These are phyloP conservation scores for Phaenicophaeus curvirostris DNA, from an alignment of 2,797 vertebrate genomes.

Conservation along the genomic window DNA sequence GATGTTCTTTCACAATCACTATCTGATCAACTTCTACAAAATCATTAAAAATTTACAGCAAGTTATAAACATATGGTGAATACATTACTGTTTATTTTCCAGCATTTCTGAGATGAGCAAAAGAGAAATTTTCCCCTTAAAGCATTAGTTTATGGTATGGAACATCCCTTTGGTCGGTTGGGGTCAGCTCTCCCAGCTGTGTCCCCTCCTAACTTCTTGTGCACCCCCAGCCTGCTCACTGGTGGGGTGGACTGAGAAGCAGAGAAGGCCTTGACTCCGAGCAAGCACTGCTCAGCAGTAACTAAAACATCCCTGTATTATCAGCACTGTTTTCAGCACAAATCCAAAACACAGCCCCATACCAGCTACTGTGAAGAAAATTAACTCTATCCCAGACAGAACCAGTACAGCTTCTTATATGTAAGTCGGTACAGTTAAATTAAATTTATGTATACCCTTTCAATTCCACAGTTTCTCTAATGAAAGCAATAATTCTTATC, in stretches of 20 bases:
- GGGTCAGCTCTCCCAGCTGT: background rate
- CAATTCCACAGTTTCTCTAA: background rate
- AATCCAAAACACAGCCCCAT: background rate
- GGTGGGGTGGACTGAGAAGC: no score
- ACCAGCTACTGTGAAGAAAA: background rate
- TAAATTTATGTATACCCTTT: background rate
- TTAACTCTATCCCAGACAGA: background rate
- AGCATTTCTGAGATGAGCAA: background rate
- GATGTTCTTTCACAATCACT: background rate
- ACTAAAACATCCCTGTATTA: background rate
- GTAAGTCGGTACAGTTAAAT: background rate
- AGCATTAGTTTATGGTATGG: background rate
- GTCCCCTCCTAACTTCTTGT: background rate
- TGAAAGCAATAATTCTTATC: background rate
- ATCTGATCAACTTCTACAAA: background rate
- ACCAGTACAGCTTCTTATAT: background rate
- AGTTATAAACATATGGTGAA: background rate
- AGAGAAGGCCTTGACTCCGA: background rate
- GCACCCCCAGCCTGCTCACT: background rate
- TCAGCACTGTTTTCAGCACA: background rate
- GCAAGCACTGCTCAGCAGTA: background rate
- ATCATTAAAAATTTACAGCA: background rate
- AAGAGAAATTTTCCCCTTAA: background rate
- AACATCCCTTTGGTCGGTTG: background rate
- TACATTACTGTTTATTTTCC: background rate